These are phyloP conservation scores for Gymnothorax reevesii DNA, from an alignment of 2,797 vertebrate species.

Conservation along the genomic window DNA sequence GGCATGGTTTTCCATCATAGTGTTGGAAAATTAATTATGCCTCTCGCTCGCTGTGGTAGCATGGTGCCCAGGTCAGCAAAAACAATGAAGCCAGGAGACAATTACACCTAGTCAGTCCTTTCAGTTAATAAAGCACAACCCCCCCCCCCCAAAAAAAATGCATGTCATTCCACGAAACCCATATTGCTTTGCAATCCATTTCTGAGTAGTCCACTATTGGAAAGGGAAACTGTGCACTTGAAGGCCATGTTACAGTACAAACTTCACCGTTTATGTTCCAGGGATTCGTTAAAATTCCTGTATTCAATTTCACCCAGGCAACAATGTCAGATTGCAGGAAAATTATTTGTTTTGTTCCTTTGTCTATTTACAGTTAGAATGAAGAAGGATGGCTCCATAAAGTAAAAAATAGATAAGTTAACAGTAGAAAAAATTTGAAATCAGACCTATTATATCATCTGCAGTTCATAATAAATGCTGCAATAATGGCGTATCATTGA, in stretches of 20 bases:
- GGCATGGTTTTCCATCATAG: not conserved
- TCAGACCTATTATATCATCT: not conserved
- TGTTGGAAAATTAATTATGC: conserved; percentile 17
- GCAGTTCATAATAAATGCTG: not conserved
- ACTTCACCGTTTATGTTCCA: not conserved
- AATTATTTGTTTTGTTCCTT: not conserved
- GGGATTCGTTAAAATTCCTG: conserved; percentile 33
- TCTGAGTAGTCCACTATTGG: conserved; percentile 20
- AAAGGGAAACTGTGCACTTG: not conserved
- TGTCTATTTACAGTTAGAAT: not conserved
- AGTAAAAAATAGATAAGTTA: not conserved
- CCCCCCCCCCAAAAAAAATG: conserved; percentile 21
- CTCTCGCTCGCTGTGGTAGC: not conserved
- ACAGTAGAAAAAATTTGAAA: not conserved
- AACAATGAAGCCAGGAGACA: conserved; percentile 25
- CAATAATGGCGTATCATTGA: not conserved
- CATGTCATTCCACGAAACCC: not conserved
- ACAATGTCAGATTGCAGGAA: not conserved
- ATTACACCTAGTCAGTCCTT: conserved; percentile 7
- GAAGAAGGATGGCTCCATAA: not conserved
- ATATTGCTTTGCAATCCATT: not conserved
- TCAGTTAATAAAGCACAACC: conserved; percentile 1
- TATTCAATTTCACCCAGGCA: conserved; percentile 27
- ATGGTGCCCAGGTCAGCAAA: conserved; percentile 12
- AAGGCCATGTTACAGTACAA: not conserved